A percentile compares a stretch with the other conserved stretches of the same genome.
Evolutionary conservation across 2,797 vertebrate genomes (phyloP).

Genomic region (Sebastiscus albofasciatus): DNA sequence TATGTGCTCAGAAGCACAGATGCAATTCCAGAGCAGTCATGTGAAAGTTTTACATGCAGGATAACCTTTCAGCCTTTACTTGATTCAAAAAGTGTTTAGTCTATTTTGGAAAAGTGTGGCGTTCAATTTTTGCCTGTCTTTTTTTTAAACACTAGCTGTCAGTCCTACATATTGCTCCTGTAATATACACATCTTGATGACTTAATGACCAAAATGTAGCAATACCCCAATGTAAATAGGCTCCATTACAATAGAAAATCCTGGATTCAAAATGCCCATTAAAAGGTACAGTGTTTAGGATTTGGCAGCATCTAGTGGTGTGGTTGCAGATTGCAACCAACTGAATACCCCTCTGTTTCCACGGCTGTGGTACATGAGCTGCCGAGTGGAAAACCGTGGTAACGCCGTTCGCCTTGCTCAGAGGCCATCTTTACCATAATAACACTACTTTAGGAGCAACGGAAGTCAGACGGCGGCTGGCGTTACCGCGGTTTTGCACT

Average conservation of each 20-base stretch:
- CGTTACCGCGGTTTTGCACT: too few relatives aligned
- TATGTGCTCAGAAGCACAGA: background rate
- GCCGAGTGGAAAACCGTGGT: background rate
- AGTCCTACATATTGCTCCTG: too few relatives aligned
- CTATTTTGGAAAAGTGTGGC: too few relatives aligned
- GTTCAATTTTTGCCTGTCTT: too few relatives aligned
- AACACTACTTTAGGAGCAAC: background rate
- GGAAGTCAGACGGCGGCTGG: fast-evolving
- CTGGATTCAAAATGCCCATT: too few relatives aligned
- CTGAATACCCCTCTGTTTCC: background rate
- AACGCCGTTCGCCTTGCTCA: fast-evolving
- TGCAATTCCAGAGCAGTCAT: background rate
- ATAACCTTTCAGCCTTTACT: background rate
- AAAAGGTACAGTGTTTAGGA: background rate
- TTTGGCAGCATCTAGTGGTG: fast-evolving
- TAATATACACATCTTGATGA: too few relatives aligned
- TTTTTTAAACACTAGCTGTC: too few relatives aligned
- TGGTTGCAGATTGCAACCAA: background rate
- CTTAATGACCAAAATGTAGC: too few relatives aligned
- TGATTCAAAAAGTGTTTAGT: background rate
- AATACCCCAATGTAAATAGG: too few relatives aligned
- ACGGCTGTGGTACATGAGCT: background rate
- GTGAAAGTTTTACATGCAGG: background rate
- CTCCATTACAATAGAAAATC: too few relatives aligned
- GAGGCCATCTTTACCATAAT: background rate